phyloP scores from a whole-genome alignment of 2,888 invertebrate species.

The Sturmia bella region DNA sequence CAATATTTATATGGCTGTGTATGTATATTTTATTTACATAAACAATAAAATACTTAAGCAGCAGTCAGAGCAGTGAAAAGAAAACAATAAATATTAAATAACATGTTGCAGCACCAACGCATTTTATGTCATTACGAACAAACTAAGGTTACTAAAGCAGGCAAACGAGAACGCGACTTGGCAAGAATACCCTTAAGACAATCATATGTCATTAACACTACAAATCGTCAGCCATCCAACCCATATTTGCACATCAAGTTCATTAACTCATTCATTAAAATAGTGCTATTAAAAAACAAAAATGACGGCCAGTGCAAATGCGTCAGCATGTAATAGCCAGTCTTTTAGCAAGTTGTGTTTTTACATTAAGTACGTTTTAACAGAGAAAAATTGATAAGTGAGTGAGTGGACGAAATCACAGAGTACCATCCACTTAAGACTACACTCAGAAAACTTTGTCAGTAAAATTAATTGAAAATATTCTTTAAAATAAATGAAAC shows the following conservation, averaged over 20 bases:
- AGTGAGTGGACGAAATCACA: background rate
- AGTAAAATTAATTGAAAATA: too few relatives aligned
- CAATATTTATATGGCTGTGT: conserved; percentile 48
- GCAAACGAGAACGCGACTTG: conserved; percentile 1
- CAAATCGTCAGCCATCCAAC: conserved; percentile 29
- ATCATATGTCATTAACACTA: conserved; percentile 5
- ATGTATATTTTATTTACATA: conserved; percentile 26
- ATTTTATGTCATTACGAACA: conserved; percentile 33
- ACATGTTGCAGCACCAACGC: conserved; percentile 63
- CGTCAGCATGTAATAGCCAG: conserved; percentile 35
- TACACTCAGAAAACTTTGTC: too few relatives aligned
- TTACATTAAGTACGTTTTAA: conserved; percentile 10
- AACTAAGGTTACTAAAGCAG: conserved; percentile 7
- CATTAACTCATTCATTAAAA: conserved; percentile 64
- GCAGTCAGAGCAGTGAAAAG: background rate
- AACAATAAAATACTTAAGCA: conserved; percentile 7
- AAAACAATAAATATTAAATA: conserved; percentile 61
- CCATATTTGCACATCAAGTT: conserved; percentile 63
- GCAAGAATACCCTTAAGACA: conserved; percentile 52
- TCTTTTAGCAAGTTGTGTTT: conserved; percentile 23
- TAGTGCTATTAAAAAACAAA: background rate
- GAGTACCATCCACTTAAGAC: background rate
- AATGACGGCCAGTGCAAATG: conserved; percentile 45
- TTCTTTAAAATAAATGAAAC: too few relatives aligned
- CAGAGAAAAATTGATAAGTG: conserved; percentile 19